phyloP scores from a whole-genome alignment of 23 tunicate genomes.

The Ciona savignyi region DNA sequence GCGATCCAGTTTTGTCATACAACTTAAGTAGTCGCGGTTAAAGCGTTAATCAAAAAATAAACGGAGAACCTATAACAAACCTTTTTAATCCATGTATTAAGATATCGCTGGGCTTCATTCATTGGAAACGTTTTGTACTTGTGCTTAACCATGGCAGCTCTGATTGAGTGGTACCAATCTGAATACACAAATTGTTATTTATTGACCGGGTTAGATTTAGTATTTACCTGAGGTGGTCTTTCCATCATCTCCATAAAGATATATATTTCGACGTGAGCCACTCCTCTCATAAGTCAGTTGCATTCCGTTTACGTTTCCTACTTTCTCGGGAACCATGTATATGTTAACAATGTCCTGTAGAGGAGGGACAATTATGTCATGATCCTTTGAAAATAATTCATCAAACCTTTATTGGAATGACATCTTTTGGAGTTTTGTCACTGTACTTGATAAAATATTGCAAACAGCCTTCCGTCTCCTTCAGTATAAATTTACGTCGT shows the following conservation, averaged over 20 bases:
- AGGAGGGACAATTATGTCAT: not conserved
- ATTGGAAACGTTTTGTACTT: constrained; percentile 62
- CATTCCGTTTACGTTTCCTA: constrained; percentile 82
- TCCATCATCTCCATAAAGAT: constrained; percentile 69
- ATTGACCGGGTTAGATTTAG: not conserved
- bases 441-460: constrained; percentile 74
- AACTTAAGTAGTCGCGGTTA: too few species aligned
- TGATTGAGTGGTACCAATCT: constrained; percentile 93
- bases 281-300: constrained; percentile 84
- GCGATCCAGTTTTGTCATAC: too few species aligned
- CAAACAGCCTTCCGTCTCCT: constrained; percentile 53
- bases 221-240: constrained; percentile 44
- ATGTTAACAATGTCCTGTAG: constrained; percentile 58
- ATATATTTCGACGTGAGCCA: constrained; percentile 62
- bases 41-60: too few species aligned
- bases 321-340: constrained; percentile 62
- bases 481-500: constrained; percentile 61
- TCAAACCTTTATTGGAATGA: constrained; percentile 25
- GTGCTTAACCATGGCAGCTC: constrained; percentile 68
- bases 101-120: constrained; percentile 41
- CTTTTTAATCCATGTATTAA: constrained; percentile 52
- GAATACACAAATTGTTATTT: not conserved
- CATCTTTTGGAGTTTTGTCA: constrained; percentile 69
- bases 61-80: too few species aligned
- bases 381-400: not conserved